A percentile compares a stretch with the other conserved stretches of the same genome.
Evolutionary conservation across 2,888 invertebrate genomes (phyloP).

Genomic region (Glaucopsyche alexis): DNA sequence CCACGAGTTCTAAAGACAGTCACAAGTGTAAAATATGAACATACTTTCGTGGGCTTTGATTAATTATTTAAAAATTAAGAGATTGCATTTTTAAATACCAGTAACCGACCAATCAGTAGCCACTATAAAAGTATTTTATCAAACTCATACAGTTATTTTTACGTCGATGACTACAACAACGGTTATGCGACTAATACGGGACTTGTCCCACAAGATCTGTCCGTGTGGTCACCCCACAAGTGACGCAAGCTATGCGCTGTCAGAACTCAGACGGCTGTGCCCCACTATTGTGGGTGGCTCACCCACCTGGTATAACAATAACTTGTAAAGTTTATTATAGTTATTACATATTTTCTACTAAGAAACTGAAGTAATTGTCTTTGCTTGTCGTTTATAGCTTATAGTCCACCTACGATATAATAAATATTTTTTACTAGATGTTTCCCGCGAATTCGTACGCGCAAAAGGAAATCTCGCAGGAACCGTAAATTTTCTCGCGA

Average conservation of each 20-base stretch:
- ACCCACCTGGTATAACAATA: slow-evolving; percentile 17
- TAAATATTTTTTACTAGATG: no score
- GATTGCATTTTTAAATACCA: no score
- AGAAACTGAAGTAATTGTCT: not conserved
- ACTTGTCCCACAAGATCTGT: slow-evolving; percentile 11
- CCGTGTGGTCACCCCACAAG: not conserved
- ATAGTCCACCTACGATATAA: not conserved
- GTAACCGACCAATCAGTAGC: no score
- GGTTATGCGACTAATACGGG: not conserved
- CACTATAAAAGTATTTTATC: no score
- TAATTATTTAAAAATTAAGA: no score
- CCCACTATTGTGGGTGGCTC: slow-evolving; percentile 8
- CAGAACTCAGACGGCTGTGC: not conserved
- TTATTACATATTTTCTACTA: not conserved
- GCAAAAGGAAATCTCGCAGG: no score
- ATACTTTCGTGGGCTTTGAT: no score
- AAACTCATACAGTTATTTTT: not conserved
- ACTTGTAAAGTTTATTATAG: not conserved
- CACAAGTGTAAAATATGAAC: no score
- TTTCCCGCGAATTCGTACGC: no score
- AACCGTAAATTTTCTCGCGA: no score
- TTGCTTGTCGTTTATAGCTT: no score
- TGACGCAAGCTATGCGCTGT: slow-evolving; percentile 17
- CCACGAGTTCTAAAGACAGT: no score
- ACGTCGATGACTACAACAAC: not conserved